Conservation (phyloP, 1,140 invertebrate genomes). For the Ostrea denselamellosa region DNA sequence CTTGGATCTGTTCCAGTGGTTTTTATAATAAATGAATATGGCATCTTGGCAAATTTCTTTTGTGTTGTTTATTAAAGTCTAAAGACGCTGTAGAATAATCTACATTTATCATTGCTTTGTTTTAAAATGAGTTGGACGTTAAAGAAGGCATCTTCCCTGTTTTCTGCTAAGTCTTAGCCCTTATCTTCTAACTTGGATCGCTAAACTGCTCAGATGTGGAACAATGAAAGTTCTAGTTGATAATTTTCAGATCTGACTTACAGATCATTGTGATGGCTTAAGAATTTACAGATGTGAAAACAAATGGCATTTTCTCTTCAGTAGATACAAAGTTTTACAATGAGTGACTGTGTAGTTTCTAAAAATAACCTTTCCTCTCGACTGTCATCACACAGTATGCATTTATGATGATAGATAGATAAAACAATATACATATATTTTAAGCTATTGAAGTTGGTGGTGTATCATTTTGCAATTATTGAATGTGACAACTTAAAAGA, state of each 20-base stretch:
- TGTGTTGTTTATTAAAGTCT: slow-evolving; percentile 49
- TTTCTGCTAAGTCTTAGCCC: slow-evolving; percentile 20
- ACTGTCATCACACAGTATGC: slow-evolving; percentile 24
- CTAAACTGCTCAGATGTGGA: slow-evolving; percentile 30
- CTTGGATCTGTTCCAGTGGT: slow-evolving; percentile 35
- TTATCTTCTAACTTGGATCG: slow-evolving; percentile 14
- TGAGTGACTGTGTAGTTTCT: slow-evolving; percentile 32
- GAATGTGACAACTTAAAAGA: slow-evolving; percentile 31
- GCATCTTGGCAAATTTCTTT: slow-evolving; percentile 51
- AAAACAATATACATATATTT: not conserved
- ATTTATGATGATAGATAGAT: slow-evolving; percentile 33
- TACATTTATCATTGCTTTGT: slow-evolving; percentile 44
- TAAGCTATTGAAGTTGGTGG: not conserved
- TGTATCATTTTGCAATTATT: slow-evolving; percentile 17
- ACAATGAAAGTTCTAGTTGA: slow-evolving; percentile 48
- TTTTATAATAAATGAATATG: slow-evolving; percentile 49
- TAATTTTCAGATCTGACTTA: slow-evolving; percentile 41
- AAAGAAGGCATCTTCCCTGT: slow-evolving; percentile 28
- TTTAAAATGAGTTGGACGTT: slow-evolving; percentile 47
- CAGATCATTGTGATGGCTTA: slow-evolving; percentile 41
- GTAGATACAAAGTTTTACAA: slow-evolving; percentile 40
- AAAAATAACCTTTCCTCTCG: slow-evolving; percentile 34
- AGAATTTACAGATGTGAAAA: slow-evolving; percentile 48
- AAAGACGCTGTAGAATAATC: slow-evolving; percentile 37
- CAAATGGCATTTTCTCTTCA: slow-evolving; percentile 40